Conservation (phyloP, 2,113 vertebrate genomes). For the Hepsetus odoe region DNA sequence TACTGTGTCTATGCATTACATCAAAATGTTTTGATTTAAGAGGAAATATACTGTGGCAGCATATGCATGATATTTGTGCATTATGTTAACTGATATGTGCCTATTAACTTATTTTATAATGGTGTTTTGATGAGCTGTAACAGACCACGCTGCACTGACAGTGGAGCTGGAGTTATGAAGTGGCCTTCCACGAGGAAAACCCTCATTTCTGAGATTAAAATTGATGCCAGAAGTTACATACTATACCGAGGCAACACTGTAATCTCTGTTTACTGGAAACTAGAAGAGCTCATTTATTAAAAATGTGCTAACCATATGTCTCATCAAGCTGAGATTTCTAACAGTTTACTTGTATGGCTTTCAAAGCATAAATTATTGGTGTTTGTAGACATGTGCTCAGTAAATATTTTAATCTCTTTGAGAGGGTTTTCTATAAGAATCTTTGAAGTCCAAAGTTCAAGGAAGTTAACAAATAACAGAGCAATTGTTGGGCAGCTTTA, state of each 20-base stretch:
- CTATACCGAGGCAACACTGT: conserved; percentile 39
- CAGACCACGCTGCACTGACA: conserved; percentile 76
- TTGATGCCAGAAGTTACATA: conserved; percentile 43
- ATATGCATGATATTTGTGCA: conserved; percentile 83
- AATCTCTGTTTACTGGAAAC: conserved; percentile 43
- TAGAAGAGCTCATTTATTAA: conserved; percentile 20
- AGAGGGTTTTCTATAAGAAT: not conserved
- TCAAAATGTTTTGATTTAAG: conserved; percentile 65
- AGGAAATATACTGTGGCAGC: conserved; percentile 67
- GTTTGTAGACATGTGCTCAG: conserved; percentile 13
- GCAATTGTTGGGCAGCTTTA: conserved; percentile 29
- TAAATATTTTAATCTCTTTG: conserved; percentile 28
- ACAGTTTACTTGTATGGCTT: not conserved
- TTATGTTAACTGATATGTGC: conserved; percentile 73
- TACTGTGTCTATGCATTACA: conserved; percentile 69
- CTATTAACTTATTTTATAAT: conserved; percentile 81
- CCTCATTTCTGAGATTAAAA: conserved; percentile 60
- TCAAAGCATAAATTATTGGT: conserved; percentile 31
- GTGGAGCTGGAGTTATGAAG: conserved; percentile 69
- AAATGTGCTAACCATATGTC: conserved; percentile 14
- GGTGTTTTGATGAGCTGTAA: conserved; percentile 63
- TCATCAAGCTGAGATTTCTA: conserved; percentile 17
- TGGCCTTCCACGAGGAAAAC: conserved; percentile 61
- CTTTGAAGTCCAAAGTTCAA: not conserved
- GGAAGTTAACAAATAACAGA: not conserved